phyloP scores from a whole-genome alignment of 2,888 invertebrate genomes.

The Halocaridina rubra region DNA sequence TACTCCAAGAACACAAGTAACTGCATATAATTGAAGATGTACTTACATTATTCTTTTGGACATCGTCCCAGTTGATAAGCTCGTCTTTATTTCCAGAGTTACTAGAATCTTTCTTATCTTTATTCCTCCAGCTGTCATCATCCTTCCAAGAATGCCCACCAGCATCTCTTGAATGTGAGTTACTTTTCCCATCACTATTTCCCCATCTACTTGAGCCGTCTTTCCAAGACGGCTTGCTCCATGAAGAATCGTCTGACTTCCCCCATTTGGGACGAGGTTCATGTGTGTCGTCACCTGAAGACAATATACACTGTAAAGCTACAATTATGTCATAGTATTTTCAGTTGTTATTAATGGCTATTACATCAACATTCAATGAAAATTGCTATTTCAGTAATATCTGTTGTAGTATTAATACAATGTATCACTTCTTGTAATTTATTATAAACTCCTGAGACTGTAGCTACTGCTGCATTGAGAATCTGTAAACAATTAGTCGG shows the following conservation, averaged over 20 bases:
- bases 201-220: not conserved
- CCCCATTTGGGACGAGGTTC: not conserved
- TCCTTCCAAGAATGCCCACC: too few species aligned
- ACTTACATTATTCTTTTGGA: constrained; percentile 3
- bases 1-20: not conserved
- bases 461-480: too few species aligned
- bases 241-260: not conserved
- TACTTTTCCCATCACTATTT: not conserved
- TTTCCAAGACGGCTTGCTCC: not conserved
- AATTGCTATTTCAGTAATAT: too few species aligned
- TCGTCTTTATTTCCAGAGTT: not conserved
- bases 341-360: too few species aligned
- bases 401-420: too few species aligned
- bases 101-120: not conserved
- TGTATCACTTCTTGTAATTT: too few species aligned
- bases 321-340: too few species aligned
- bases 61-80: constrained; percentile 2
- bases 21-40: not conserved
- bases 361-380: too few species aligned
- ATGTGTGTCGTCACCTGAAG: not conserved
- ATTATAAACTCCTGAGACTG: too few species aligned
- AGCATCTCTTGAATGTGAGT: too few species aligned
- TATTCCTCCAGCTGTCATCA: not conserved
- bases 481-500: too few species aligned
- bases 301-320: too few species aligned